Evolutionary conservation across 2,797 vertebrate genomes (phyloP).

Genomic region (Ispidina lecontei): DNA sequence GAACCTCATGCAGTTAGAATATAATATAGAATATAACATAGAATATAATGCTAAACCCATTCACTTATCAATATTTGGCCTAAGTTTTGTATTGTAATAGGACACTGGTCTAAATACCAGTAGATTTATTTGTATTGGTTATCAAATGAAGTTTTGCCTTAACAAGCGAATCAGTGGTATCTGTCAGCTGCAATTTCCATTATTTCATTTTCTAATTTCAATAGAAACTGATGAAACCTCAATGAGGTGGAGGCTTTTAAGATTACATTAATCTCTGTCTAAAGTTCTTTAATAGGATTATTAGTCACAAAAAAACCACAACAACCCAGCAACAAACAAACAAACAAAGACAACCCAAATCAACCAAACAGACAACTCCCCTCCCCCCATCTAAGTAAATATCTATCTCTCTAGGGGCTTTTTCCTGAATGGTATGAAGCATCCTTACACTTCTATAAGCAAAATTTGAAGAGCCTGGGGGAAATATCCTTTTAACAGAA

Average conservation of each 20-base stretch:
- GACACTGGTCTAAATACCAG: background rate
- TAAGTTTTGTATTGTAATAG: conserved; percentile 25
- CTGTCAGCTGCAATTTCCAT: conserved; percentile 46
- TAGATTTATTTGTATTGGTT: conserved; percentile 47
- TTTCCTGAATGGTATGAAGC: background rate
- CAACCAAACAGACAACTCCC: background rate
- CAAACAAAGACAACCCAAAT: background rate
- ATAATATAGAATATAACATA: background rate
- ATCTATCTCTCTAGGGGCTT: background rate
- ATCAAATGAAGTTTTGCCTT: conserved; percentile 1
- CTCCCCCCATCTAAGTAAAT: background rate
- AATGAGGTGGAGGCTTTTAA: conserved; percentile 68
- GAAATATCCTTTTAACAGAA: background rate
- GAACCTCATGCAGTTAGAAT: no score
- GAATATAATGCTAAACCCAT: background rate
- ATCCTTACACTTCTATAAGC: background rate
- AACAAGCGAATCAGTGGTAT: background rate
- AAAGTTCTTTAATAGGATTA: conserved; percentile 56
- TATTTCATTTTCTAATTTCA: conserved; percentile 76
- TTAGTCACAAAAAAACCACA: background rate
- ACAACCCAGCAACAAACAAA: no score
- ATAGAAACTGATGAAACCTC: conserved; percentile 73
- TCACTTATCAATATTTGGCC: conserved; percentile 21
- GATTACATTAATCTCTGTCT: conserved; percentile 76
- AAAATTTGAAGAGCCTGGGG: background rate